Evolutionary conservation across 2,113 vertebrate genomes (phyloP).

Genomic region (Sorex araneus): DNA sequence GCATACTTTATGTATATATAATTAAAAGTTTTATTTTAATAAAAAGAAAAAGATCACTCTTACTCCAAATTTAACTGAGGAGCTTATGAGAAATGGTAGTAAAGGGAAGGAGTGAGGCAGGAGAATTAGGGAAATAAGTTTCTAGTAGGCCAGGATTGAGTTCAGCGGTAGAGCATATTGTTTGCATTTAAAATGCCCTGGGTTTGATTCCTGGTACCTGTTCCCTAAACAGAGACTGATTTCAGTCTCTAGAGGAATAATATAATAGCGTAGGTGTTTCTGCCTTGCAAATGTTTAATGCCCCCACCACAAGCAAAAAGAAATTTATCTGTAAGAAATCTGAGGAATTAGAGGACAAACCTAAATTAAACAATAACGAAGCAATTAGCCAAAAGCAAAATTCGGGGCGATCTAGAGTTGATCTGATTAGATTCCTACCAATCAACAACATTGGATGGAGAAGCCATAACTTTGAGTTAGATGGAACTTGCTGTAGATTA

Average conservation of each 20-base stretch:
- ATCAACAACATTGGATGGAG: neutral
- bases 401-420: neutral
- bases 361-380: neutral
- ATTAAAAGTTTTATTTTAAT: constrained; percentile 19
- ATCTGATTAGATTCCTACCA: neutral
- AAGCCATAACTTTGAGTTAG: neutral
- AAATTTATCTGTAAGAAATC: constrained; percentile 25
- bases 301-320: neutral
- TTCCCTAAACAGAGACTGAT: no score
- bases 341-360: neutral
- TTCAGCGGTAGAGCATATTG: no score
- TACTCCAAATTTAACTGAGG: constrained; percentile 41
- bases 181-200: no score
- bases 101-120: neutral
- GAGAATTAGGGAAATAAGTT: neutral
- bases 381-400: neutral
- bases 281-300: no score
- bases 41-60: constrained; percentile 51
- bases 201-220: no score
- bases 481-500: neutral
- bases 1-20: neutral
- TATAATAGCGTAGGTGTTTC: no score
- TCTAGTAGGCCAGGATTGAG: neutral
- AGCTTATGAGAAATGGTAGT: neutral
- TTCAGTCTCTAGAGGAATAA: no score